These are phyloP conservation scores for Pristionchus arcanus DNA, from an alignment of 2,888 invertebrate genomes.

Conservation along the genomic window DNA sequence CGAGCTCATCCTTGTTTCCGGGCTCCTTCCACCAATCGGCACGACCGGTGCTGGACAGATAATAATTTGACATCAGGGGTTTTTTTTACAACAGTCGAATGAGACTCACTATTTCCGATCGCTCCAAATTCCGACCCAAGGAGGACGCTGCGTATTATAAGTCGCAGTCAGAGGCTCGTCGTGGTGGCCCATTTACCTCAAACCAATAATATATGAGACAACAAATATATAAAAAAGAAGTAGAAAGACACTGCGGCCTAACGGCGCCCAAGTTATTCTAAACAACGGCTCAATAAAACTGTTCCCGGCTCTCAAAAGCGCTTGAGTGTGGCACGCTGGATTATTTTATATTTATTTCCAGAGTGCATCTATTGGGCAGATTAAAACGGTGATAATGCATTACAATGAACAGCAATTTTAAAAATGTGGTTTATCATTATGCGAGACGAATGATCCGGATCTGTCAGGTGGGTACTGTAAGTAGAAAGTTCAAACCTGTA, in stretches of 20 bases:
- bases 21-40: conserved; percentile 77
- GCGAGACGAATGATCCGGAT: too few relatives aligned
- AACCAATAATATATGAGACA: not conserved
- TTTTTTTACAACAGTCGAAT: not conserved
- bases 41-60: conserved; percentile 70
- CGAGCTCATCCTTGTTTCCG: conserved; percentile 66
- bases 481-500: not conserved
- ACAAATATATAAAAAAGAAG: not conserved
- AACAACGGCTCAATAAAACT: too few relatives aligned
- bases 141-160: conserved; percentile 73
- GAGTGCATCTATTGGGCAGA: too few relatives aligned
- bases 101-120: conserved; percentile 71
- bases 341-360: too few relatives aligned
- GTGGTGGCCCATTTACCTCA: conserved; percentile 53
- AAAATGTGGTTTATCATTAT: too few relatives aligned
- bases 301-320: too few relatives aligned
- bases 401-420: too few relatives aligned
- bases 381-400: too few relatives aligned
- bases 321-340: too few relatives aligned
- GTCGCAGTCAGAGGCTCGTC: conserved; percentile 70
- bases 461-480: not conserved
- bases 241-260: not conserved
- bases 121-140: conserved; percentile 75
- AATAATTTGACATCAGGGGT: not conserved
- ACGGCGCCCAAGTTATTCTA: too few relatives aligned